Base-by-base conservation (phyloP, 2,888 invertebrate species). In the Ligdia adustata region DNA sequence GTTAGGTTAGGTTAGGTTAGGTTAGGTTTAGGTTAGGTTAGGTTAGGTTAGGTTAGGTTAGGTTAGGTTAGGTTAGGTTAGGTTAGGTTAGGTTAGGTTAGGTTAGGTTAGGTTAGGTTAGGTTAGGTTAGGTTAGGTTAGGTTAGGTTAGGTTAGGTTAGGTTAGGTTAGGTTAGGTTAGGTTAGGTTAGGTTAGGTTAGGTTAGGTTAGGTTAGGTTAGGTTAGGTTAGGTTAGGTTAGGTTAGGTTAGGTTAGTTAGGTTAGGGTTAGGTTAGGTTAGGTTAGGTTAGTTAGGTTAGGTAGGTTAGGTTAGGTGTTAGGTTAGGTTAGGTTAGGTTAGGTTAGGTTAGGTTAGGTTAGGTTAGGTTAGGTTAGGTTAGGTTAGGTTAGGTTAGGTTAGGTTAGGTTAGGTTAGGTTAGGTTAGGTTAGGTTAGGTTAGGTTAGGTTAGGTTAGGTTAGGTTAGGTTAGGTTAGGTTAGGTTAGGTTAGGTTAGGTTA, bases 311-410 rank as follows among this genome's bases (percentile, higher is more conserved):
- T n/a, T n/a, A n/a, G n/a, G n/a, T n/a, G n/a, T n/a, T n/a, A n/a
- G 44, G 50, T 40, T 44, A 39, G 41, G 50, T 44, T 44, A 50
- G 50, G 50, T 44, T 44, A 50, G 50, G 44, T 44, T 40, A 50
- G 44, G 44, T 44, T 45, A 44, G 50, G 50, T 40, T 40, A 40
- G 50, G 40, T 44, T 40, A 42, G 47, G 26, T n/a, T n/a, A n/a
- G n/a, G n/a, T n/a, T n/a, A n/a, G n/a, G n/a, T n/a, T n/a, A n/a
- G n/a, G n/a, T n/a, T n/a, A n/a, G n/a, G n/a, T n/a, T n/a, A n/a
- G n/a, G n/a, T n/a, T n/a, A n/a, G n/a, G n/a, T n/a, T n/a, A n/a
- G n/a, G n/a, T n/a, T n/a, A n/a, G n/a, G n/a, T n/a, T n/a, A n/a
- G n/a, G n/a, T n/a, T n/a, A n/a, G n/a, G n/a, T n/a, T n/a, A n/a